phyloP scores from a whole-genome alignment of 2,797 vertebrate species.

The Eidolon dupreanum region DNA sequence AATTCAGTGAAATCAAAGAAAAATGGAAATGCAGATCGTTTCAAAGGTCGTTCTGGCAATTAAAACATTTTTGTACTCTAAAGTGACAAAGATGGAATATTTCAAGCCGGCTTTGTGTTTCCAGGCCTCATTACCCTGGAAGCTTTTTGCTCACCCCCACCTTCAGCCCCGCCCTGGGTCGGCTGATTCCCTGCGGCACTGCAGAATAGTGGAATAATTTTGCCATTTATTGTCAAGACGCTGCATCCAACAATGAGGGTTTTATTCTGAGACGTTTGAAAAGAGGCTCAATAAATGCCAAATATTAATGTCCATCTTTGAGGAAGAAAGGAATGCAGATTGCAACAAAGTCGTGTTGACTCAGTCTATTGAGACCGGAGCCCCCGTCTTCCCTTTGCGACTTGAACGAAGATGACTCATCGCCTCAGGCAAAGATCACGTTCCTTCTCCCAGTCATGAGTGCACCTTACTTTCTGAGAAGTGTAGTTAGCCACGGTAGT shows the following conservation, averaged over 20 bases:
- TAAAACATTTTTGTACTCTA: background rate
- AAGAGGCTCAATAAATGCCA: background rate
- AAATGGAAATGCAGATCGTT: background rate
- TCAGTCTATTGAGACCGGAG: fast-evolving
- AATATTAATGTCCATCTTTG: background rate
- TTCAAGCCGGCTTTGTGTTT: background rate
- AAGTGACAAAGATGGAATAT: background rate
- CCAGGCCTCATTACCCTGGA: background rate
- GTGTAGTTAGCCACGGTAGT: too few species aligned
- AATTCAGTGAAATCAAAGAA: background rate
- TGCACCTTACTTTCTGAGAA: background rate
- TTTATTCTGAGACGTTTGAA: background rate
- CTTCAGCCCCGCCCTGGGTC: fast-evolving
- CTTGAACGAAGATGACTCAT: background rate
- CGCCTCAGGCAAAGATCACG: fast-evolving
- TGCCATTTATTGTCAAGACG: background rate
- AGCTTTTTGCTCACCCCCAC: background rate
- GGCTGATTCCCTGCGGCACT: background rate
- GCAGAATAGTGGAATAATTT: background rate
- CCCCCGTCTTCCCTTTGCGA: fast-evolving
- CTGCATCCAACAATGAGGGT: background rate
- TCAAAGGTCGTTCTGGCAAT: background rate
- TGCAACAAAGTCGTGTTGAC: background rate
- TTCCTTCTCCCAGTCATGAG: fast-evolving
- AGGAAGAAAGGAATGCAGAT: background rate